Base-by-base conservation (phyloP, 1,140 invertebrate genomes). In the Sycophaga agraensis region DNA sequence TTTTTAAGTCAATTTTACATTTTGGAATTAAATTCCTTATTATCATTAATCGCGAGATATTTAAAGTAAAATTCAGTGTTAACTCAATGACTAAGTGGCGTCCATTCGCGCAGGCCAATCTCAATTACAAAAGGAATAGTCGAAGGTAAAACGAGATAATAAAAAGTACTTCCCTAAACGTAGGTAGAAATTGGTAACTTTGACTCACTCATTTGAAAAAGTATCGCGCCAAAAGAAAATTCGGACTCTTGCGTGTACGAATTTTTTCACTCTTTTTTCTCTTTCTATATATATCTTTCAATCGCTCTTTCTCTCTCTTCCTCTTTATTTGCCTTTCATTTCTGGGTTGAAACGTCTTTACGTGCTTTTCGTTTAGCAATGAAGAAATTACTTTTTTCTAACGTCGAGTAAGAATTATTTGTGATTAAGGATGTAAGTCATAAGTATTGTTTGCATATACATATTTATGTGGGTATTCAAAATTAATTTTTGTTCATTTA, bases 101-200 rank as follows among this genome's bases (percentile, higher is more conserved):
- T 74, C 67, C 65, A 65, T 68, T 70, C 70, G 68, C 70, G 68
- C 66, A 67, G 68, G 70, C 70, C 71, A 76, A 79, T 80, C 73
- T 79, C 72, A 77, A 64, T 79, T 78, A 78, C 67, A 79, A 79
- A 80, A 77, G 69, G 71, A 79, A 76, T 76, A 73, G 68, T 77
- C 71, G 71, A 79, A 77, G 70, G 67, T 78, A 77, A 80, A 70
- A 80, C 69, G 68, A 77, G 70, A 78, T 70, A 76, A 78, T 77
- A 74, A 77, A 77, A 79, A 73, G 68, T 75, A 73, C 66, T 66
- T 65, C 74, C 67, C 72, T 79, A 78, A 79, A 79, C 74, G 69
- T 76, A 78, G 71, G 65, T 78, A 79, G 73, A 80, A 78, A 80
- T 76, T 79, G 78, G 76, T 79, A 81, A 80, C 76, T 79, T 77